Percentiles rank a stretch among this genome's conserved stretches.
These are phyloP conservation scores for Eulacestoma nigropectus DNA, from an alignment of 2,113 vertebrate genomes.

Conservation along the genomic window DNA sequence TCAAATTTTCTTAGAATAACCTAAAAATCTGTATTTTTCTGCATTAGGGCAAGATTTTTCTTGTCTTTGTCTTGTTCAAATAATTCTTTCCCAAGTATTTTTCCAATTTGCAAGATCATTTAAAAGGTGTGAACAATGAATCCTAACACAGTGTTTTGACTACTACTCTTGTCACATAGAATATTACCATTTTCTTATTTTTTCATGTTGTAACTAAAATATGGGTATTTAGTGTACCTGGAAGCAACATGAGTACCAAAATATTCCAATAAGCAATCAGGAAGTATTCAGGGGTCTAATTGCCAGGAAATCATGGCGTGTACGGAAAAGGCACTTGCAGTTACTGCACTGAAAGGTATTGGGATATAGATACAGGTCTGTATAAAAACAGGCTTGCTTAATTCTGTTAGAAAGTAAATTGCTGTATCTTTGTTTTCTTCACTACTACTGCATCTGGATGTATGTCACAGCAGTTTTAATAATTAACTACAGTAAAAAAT, in stretches of 20 bases:
- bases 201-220: background rate
- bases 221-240: background rate
- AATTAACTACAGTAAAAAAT: background rate
- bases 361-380: background rate
- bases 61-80: background rate
- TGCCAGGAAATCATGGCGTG: background rate
- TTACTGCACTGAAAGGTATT: background rate
- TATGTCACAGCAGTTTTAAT: background rate
- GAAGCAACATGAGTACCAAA: background rate
- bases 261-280: background rate
- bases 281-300: background rate
- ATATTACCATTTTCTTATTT: background rate
- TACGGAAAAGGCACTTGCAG: fast-evolving
- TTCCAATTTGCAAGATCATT: background rate
- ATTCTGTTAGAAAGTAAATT: background rate
- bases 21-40: background rate
- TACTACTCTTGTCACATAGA: background rate
- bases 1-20: background rate
- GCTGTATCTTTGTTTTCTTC: background rate
- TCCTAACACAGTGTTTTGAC: background rate
- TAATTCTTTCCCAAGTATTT: background rate
- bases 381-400: background rate
- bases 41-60: background rate
- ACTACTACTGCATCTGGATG: background rate
- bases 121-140: background rate